Evolutionary conservation across 2,888 invertebrate genomes (phyloP), one percentile per base, ranked within the genome.

Genomic region (Acanthosoma haemorrhoidale): DNA sequence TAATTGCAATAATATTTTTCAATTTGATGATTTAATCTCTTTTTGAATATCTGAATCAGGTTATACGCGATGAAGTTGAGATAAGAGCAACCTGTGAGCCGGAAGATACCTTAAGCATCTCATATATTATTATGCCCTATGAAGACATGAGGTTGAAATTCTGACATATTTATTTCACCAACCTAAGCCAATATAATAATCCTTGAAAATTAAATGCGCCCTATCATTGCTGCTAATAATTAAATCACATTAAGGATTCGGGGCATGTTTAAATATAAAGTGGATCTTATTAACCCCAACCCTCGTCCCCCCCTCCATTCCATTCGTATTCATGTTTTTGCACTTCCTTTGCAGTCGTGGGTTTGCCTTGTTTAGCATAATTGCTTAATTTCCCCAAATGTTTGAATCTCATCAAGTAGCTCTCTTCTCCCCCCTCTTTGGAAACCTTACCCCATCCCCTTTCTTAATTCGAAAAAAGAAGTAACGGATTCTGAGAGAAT

Each of bases 321-420:
- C 21, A 36, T 38, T 61, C 61, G 18, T 36, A 61, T 61, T 61
- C 61, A 61, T 61, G 61, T 61, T 61, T 61, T 61, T 38, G 21
- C 36, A 36, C 38, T 61, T 61, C 38, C 61, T 36, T 34, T 36
- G 6, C 36, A 11, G 36, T 9, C 36, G 13, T 16, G 36, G 61
- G 32, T 61, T 36, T 61, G 61, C 38, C 61, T 61, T 61, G 4
- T 32, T 64, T 64, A 16, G 64, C 64, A 64, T 64, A 64, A 64
- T 64, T 64, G 64, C 64, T 64, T 64, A 64, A 64, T 64, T 64
- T 64, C 64, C 64, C 41, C 64, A 64, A 64, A 64, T 64, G 41
- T 64, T 64, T 64, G 64, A 64, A 64, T 64, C 64, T 64, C 64
- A 43, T 64, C 43, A 61, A 34, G 16, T 21, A n/a, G 25, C 34